These are phyloP conservation scores for Miltochrista miniata DNA, from an alignment of 2,888 invertebrate genomes.

Conservation along the genomic window DNA sequence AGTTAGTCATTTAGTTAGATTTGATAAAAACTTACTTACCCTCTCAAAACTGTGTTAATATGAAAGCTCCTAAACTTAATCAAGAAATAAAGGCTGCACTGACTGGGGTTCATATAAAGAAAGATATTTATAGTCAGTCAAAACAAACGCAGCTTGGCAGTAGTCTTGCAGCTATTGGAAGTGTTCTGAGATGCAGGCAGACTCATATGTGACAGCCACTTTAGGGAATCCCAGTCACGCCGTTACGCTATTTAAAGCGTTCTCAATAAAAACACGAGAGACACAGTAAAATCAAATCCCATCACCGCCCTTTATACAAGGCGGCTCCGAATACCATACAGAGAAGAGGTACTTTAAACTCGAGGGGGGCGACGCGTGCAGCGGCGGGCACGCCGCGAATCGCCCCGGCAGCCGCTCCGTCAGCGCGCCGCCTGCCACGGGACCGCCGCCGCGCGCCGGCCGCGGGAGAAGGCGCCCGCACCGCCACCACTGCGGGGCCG, in stretches of 20 bases:
- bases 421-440: not conserved
- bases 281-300: not conserved
- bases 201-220: not conserved
- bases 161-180: not conserved
- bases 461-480: not conserved
- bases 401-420: not conserved
- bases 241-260: no score
- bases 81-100: not conserved
- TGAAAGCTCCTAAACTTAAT: not conserved
- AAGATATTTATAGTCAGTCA: not conserved
- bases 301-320: not conserved
- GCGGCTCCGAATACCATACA: not conserved
- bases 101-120: not conserved
- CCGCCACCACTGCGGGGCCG: not conserved
- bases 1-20: not conserved
- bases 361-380: not conserved
- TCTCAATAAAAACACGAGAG: no score
- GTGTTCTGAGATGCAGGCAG: not conserved
- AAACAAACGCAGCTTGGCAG: not conserved
- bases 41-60: not conserved
- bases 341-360: not conserved
- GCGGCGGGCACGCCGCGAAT: no score
- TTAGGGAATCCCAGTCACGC: not conserved
- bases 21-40: not conserved
- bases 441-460: not conserved